These are phyloP conservation scores for Cosmia pyralina DNA, from an alignment of 2,888 invertebrate genomes.

Conservation along the genomic window DNA sequence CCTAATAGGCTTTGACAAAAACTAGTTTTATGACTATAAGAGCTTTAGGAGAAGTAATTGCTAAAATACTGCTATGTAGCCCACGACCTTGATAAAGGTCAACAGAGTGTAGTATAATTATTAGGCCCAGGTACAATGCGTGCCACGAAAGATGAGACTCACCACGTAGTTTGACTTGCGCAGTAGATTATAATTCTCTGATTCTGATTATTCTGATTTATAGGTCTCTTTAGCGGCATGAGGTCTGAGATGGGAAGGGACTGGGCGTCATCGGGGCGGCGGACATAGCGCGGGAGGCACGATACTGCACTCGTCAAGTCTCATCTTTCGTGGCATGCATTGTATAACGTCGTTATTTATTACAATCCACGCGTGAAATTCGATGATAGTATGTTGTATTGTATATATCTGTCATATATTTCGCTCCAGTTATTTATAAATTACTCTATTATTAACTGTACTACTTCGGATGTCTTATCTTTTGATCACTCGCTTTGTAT, in stretches of 20 bases:
- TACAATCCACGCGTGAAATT: not conserved
- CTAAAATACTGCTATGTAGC: not conserved
- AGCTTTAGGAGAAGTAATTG: not conserved
- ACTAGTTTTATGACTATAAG: slow-evolving; percentile 13
- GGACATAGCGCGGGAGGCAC: too few species aligned
- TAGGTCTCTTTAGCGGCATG: too few species aligned
- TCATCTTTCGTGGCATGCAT: too few species aligned
- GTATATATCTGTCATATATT: not conserved
- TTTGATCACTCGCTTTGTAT: slow-evolving; percentile 26
- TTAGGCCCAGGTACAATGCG: not conserved
- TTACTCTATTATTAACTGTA: slow-evolving; percentile 3
- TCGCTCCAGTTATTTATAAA: slow-evolving; percentile 2
- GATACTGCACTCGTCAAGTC: too few species aligned
- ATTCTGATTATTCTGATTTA: too few species aligned
- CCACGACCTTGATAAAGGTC: not conserved
- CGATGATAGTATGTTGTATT: not conserved
- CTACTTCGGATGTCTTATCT: not conserved
- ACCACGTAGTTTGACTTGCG: too few species aligned
- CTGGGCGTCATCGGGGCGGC: too few species aligned
- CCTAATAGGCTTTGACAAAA: slow-evolving; percentile 13
- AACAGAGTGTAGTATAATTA: not conserved
- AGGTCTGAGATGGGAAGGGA: too few species aligned
- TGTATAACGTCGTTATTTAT: not conserved
- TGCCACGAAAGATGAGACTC: too few species aligned
- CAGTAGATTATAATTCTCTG: too few species aligned